These are phyloP conservation scores for Miltochrista miniata DNA, from an alignment of 2,888 invertebrate species.

Conservation along the genomic window DNA sequence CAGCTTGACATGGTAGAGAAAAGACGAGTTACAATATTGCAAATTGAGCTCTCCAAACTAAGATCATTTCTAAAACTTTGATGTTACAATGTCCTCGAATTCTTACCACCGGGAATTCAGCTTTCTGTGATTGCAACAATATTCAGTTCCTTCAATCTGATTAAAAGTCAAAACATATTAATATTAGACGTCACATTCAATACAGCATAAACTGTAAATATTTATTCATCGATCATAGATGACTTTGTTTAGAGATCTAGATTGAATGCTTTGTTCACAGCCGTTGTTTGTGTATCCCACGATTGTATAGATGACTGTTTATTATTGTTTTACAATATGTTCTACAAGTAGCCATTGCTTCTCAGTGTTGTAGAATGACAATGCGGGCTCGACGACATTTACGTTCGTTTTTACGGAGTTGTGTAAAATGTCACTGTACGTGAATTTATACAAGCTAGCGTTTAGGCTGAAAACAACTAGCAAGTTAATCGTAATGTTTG, in stretches of 20 bases:
- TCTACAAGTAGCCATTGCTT: constrained; percentile 6
- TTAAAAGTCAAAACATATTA: not conserved
- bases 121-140: too few species aligned
- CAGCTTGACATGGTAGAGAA: too few species aligned
- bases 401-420: constrained; percentile 16
- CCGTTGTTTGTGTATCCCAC: constrained; percentile 26
- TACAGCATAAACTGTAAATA: constrained; percentile 11
- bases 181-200: constrained; percentile 7
- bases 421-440: constrained; percentile 46
- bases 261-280: constrained; percentile 13
- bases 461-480: constrained; percentile 32
- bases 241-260: constrained; percentile 22
- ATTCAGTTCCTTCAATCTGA: too few species aligned
- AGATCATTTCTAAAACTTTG: too few species aligned
- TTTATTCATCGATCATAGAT: constrained; percentile 11
- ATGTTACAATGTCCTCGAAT: not conserved
- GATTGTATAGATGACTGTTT: constrained; percentile 30
- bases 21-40: too few species aligned
- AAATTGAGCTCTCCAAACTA: too few species aligned
- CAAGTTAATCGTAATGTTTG: constrained; percentile 18
- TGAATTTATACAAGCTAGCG: constrained; percentile 39
- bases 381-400: constrained; percentile 12
- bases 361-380: constrained; percentile 19
- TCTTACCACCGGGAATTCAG: not conserved
- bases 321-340: constrained; percentile 22